Base-by-base conservation (phyloP, 2,888 invertebrate species). In the Agrochola lychnidis region DNA sequence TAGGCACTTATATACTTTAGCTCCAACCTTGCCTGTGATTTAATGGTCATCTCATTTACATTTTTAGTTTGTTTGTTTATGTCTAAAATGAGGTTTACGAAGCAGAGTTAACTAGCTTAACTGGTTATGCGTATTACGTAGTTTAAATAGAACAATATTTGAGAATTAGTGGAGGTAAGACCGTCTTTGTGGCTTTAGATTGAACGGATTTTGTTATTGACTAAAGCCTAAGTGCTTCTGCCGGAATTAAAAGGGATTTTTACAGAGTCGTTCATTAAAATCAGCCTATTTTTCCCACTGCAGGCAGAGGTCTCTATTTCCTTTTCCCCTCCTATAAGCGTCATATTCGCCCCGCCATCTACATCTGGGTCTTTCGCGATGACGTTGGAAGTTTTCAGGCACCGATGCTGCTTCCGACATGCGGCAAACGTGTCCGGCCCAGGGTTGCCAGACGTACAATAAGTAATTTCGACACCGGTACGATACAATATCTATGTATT, bases 21-120 rank as follows among this genome's bases (percentile, higher is more conserved):
- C 64, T 69, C 42, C 53, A 74, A 81, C 89, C 87, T 88, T 88
- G 82, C 40, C 66, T 73, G 64, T 85, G 81, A 87, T 84, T 89
- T 84, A 84, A 69, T 78, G 62, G 57, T 70, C 40, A 63, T 57
- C 77, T 78, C 63, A 87, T 87, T 88, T 69, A 79, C 75, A 82
- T 87, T 78, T 88, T 81, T 78, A 87, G 78, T 87, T 87, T 87
- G 87, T 88, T 88, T 86, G 81, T 81, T 70, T 83, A 74, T 67
- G 73, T 68, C 57, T 81, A 68, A 87, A 83, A 83, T 86, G 73
- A 79, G 86, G 83, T 86, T 77, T 76, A 78, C 45, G 45, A 71
- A 76, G 71, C 59, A 40, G 72, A 76, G 71, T 68, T 78, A 56
- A 70, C 68, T 36, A 42, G 72, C 74, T 76, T 70, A 83, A 80